Conservation (phyloP, 2,113 vertebrate genomes). For the Lipophrys pholis region DNA sequence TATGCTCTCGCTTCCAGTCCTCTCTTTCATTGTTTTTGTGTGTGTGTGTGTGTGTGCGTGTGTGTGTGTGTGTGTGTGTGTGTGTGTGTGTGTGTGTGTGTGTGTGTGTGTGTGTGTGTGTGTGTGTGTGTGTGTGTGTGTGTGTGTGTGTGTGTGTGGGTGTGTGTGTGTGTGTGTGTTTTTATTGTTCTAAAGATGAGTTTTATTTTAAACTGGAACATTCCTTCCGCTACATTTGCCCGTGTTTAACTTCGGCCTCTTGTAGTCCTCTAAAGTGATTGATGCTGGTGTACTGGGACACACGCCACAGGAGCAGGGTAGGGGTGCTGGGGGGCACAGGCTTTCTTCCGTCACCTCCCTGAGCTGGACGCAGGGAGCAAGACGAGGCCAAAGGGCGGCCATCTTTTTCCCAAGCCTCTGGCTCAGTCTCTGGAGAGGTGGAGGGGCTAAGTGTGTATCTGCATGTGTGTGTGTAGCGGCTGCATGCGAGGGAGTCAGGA, state of each 20-base stretch:
- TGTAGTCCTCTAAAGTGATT: slow-evolving; percentile 76
- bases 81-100: slow-evolving; percentile 22
- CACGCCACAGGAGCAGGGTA: slow-evolving; percentile 67
- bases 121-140: slow-evolving; percentile 22
- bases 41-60: slow-evolving; percentile 23
- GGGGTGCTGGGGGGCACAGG: slow-evolving; percentile 69
- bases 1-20: slow-evolving; percentile 50
- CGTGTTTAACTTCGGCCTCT: slow-evolving; percentile 76
- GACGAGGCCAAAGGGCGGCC: slow-evolving; percentile 76
- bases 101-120: slow-evolving; percentile 22
- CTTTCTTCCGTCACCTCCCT: slow-evolving; percentile 82
- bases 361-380: slow-evolving; percentile 75
- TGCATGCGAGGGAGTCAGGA: slow-evolving; percentile 56
- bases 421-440: slow-evolving; percentile 72
- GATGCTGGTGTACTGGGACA: slow-evolving; percentile 72
- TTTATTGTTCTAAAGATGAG: not conserved
- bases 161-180: slow-evolving; percentile 23
- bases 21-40: slow-evolving; percentile 17
- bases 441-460: slow-evolving; percentile 54
- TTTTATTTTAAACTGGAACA: slow-evolving; percentile 84
- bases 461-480: slow-evolving; percentile 28
- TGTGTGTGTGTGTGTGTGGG: slow-evolving; percentile 26
- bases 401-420: slow-evolving; percentile 86
- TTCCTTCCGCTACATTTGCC: slow-evolving; percentile 81
- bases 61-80: slow-evolving; percentile 22